A percentile compares a stretch with the other conserved stretches of the same genome.
Conservation (phyloP, 2,797 vertebrate species). For the Hemitrygon akajei region DNA sequence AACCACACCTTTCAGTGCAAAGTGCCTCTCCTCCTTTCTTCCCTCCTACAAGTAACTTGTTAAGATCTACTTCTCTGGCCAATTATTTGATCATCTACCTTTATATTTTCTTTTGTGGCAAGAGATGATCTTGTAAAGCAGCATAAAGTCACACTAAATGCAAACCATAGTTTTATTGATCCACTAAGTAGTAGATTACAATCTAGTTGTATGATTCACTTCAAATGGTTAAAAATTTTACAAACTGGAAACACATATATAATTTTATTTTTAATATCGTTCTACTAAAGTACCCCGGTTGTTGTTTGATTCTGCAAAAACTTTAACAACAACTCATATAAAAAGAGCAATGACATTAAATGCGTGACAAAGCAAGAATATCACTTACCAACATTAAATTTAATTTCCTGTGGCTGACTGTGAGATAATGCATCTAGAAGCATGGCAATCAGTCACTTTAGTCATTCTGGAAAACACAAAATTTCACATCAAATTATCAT, state of each 20-base stretch:
- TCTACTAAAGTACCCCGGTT: not conserved
- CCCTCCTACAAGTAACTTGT: not conserved
- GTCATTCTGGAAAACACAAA: constrained; percentile 29
- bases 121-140: too few species aligned
- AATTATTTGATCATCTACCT: too few species aligned
- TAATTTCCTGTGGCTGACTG: not conserved
- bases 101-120: too few species aligned
- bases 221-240: not conserved
- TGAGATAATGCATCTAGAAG: not conserved
- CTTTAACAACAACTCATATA: not conserved
- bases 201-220: not conserved
- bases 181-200: not conserved
- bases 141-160: not conserved
- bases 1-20: not conserved
- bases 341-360: not conserved
- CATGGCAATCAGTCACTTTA: not conserved
- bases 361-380: not conserved
- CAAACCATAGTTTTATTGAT: not conserved
- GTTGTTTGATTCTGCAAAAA: too few species aligned
- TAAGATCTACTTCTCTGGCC: too few species aligned
- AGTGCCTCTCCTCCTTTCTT: not conserved
- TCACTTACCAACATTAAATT: constrained; percentile 31
- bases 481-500: constrained; percentile 24
- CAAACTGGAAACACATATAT: not conserved
- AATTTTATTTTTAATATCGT: not conserved